Conservation (phyloP, 2,113 vertebrate species). For the Oreochromis tanganicae region DNA sequence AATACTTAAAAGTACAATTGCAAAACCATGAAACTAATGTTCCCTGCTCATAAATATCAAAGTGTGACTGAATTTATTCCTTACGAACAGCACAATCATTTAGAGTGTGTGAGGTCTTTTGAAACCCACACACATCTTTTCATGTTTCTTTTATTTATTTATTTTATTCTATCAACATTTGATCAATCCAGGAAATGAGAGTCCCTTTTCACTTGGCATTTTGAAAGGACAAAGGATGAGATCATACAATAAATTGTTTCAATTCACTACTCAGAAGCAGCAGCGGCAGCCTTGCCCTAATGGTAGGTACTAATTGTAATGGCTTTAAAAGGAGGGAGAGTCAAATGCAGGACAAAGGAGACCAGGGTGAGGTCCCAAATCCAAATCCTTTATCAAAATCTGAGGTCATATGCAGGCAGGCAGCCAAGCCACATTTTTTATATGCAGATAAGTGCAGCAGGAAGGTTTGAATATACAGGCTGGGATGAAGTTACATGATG, state of each 20-base stretch:
- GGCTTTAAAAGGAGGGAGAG: neutral
- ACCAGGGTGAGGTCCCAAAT: neutral
- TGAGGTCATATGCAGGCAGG: neutral
- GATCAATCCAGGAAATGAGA: neutral
- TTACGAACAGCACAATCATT: neutral
- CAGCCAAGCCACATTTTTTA: neutral
- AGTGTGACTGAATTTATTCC: neutral
- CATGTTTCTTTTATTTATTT: neutral
- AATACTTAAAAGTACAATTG: neutral
- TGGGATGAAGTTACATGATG: neutral
- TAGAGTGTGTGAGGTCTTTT: neutral
- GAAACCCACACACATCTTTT: neutral
- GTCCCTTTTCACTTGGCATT: neutral
- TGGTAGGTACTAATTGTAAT: neutral
- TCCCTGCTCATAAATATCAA: neutral
- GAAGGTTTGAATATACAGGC: neutral
- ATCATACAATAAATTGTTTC: neutral
- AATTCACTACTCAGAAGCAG: neutral
- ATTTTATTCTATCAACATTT: neutral
- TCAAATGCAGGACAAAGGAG: neutral
- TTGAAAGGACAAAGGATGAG: neutral
- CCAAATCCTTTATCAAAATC: neutral
- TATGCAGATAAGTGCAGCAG: neutral
- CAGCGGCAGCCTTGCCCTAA: neutral
- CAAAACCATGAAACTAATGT: neutral